Conservation (phyloP, 2,113 vertebrate genomes). For the Emydocephalus ijimae region DNA sequence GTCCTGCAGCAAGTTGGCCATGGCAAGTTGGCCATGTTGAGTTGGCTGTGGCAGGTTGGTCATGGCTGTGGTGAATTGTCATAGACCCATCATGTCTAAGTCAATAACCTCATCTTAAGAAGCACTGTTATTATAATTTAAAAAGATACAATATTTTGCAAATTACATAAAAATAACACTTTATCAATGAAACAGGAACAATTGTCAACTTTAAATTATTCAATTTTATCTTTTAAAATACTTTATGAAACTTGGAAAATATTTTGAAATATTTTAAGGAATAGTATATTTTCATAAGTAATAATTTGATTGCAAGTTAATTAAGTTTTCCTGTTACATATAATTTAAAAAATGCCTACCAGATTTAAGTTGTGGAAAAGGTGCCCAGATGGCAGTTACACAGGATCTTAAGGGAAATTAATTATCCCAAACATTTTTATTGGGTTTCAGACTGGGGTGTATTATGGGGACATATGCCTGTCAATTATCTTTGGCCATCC, state of each 20-base stretch:
- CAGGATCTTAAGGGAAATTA: not conserved
- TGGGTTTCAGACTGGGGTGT: not conserved
- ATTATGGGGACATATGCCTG: not conserved
- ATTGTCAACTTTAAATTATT: not conserved
- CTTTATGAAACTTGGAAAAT: not conserved
- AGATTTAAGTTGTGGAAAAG: not conserved
- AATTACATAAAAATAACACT: not conserved
- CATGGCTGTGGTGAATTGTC: too few relatives aligned
- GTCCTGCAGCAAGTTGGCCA: too few relatives aligned
- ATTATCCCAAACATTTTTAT: not conserved
- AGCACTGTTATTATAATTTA: not conserved
- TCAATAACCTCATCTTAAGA: not conserved
- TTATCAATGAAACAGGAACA: not conserved
- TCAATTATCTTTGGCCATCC: not conserved
- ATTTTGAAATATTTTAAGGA: not conserved
- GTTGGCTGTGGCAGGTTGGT: too few relatives aligned
- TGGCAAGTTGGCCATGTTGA: too few relatives aligned
- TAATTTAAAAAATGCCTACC: not conserved
- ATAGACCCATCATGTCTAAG: not conserved
- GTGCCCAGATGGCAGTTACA: not conserved
- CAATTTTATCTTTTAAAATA: not conserved
- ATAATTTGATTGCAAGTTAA: not conserved
- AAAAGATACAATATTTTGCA: not conserved
- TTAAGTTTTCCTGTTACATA: not conserved
- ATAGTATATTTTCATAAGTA: not conserved